These are phyloP conservation scores for Epirrita christyi DNA, from an alignment of 2,888 invertebrate species.

Conservation along the genomic window DNA sequence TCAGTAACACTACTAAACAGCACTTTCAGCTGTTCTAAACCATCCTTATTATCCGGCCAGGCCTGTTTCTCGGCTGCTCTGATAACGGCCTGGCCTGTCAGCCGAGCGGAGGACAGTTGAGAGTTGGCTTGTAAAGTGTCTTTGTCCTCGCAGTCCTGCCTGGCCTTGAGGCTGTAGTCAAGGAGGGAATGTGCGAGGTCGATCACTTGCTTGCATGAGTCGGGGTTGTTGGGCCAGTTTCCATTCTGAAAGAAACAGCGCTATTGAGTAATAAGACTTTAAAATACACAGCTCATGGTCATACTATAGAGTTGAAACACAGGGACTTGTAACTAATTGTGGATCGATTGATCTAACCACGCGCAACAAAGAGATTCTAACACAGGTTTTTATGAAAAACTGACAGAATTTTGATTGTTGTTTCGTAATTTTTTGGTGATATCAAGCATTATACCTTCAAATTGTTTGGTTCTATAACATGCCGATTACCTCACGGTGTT, in stretches of 20 bases:
- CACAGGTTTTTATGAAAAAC: too few species aligned
- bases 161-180: conserved; percentile 83
- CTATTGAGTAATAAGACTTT: too few species aligned
- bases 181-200: conserved; percentile 85
- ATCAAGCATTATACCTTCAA: too few species aligned
- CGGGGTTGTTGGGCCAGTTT: conserved; percentile 84
- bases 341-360: too few species aligned
- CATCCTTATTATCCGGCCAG: conserved; percentile 67
- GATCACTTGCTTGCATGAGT: conserved; percentile 86
- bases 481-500: too few species aligned
- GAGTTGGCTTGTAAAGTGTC: conserved; percentile 82
- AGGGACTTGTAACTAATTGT: too few species aligned
- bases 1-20: conserved; percentile 64
- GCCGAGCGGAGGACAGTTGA: conserved; percentile 84
- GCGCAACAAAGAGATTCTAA: too few species aligned
- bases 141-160: conserved; percentile 70
- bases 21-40: conserved; percentile 60
- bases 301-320: too few species aligned
- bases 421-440: too few species aligned
- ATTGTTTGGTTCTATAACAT: too few species aligned
- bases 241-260: conserved; percentile 60
- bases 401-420: too few species aligned
- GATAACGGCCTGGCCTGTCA: conserved; percentile 84
- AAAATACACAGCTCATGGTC: too few species aligned
- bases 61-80: conserved; percentile 75